Base-by-base conservation (phyloP, 1,140 invertebrate species). In the Hydropsyche tenuis region DNA sequence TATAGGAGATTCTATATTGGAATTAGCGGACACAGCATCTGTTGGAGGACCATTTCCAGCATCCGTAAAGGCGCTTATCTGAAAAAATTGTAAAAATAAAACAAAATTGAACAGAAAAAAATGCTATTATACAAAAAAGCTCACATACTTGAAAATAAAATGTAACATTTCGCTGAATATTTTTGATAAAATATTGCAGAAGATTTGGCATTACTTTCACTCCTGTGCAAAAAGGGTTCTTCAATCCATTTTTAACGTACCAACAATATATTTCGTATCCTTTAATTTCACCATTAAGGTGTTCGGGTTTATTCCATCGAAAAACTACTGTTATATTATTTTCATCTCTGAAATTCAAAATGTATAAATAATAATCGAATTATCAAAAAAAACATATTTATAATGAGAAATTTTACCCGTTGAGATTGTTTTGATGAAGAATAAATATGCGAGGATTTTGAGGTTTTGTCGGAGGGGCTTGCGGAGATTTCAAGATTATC, bases 1-100 rank as follows among this genome's bases (percentile, higher is more conserved):
- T 14, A 96, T 86, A 0, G 94, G 91, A 75, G 89, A 89, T 74
- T 94, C 89, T 30, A 88, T 83, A 43, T 87, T 85, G 1, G 91
- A 90, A 12, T 89, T 86, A 1, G 89, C 87, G 46, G 86, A 83
- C 0, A 92, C 88, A 0, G 85, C 82, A 66, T 87, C 82, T 0
- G 92, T 92, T 65, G 88, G 88, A 22, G 87, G 84, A 11, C 95
- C 92, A 72, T 87, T 87, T 0, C 93, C 94, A 22, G 90, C 89
- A 48, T 89, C 86, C 1, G 93, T 95, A 78, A 89, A 92, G 0
- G 94, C 94, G 81, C 89, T 87, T 45, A 96, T 92, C 89, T 91
- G 78, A 66, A 75, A 42, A 20, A 53, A 43, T 46, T 27, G 46
- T 20, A 37, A 42, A 25, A 18, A 51, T 46, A 27, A 51, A 4